Conservation (phyloP, 1,140 invertebrate genomes). For the Leptinotarsa defecta region DNA sequence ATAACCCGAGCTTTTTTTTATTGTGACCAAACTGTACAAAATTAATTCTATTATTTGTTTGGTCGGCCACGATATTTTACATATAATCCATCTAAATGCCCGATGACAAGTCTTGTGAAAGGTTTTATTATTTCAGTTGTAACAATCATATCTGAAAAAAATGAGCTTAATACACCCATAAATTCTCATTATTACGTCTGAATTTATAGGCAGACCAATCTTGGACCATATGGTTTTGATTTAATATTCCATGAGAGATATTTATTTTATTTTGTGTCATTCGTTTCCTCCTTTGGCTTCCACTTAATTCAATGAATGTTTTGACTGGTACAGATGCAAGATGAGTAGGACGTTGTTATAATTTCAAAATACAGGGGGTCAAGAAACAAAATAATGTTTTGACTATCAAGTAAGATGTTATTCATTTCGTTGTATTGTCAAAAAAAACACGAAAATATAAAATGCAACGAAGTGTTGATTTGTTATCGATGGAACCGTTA, state of each 20-base stretch:
- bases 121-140: slow-evolving; percentile 16
- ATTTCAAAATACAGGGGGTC: too few relatives aligned
- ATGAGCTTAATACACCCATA: slow-evolving; percentile 35
- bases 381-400: too few relatives aligned
- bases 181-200: slow-evolving; percentile 39
- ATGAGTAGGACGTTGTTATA: not conserved
- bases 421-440: too few relatives aligned
- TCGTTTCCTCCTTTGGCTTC: slow-evolving; percentile 20
- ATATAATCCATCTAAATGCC: slow-evolving; percentile 17
- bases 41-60: not conserved
- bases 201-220: slow-evolving; percentile 35
- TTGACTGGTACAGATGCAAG: not conserved
- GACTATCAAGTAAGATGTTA: too few relatives aligned
- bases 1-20: too few relatives aligned
- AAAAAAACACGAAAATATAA: too few relatives aligned
- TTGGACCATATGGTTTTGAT: slow-evolving; percentile 41
- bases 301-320: not conserved
- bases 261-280: slow-evolving; percentile 28
- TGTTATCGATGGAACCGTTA: too few relatives aligned
- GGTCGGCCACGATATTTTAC: not conserved
- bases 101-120: slow-evolving; percentile 14
- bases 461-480: too few relatives aligned
- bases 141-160: slow-evolving; percentile 21
- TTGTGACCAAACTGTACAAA: not conserved
- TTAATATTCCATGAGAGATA: slow-evolving; percentile 35